A percentile compares a stretch with the other conserved stretches of the same genome.
These are phyloP conservation scores for Pterois miles DNA, from an alignment of 2,797 vertebrate genomes.

Conservation along the genomic window DNA sequence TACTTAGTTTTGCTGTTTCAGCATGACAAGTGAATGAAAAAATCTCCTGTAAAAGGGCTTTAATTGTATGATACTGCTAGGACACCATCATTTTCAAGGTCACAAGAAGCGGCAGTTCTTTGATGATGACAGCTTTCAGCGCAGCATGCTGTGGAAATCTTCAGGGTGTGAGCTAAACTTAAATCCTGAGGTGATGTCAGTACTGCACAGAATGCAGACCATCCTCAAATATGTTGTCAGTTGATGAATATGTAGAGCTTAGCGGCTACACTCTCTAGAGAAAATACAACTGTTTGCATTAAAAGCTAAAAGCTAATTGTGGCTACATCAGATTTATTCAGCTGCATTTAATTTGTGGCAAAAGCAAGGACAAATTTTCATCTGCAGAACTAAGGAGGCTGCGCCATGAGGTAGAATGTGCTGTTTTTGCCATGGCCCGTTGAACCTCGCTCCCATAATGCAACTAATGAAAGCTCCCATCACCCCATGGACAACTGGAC, in stretches of 20 bases:
- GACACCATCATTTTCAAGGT: conserved; percentile 22
- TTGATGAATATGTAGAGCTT: neutral
- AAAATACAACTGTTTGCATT: conserved; percentile 13
- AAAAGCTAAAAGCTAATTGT: conserved; percentile 10
- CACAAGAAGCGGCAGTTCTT: conserved; percentile 20
- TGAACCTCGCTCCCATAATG: conserved; percentile 61
- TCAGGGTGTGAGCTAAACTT: conserved; percentile 4
- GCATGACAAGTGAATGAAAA: neutral
- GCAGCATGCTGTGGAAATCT: conserved; percentile 14
- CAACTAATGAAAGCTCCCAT: conserved; percentile 62
- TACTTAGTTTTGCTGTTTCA: neutral
- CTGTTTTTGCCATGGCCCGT: conserved; percentile 52
- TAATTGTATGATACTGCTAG: conserved; percentile 4
- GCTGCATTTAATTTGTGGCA: conserved; percentile 32
- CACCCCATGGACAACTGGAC: conserved; percentile 37
- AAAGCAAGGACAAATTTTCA: conserved; percentile 19
- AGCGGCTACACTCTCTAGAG: neutral
- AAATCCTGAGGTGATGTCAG: conserved; percentile 12
- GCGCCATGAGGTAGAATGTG: conserved; percentile 39
- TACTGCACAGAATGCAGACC: neutral
- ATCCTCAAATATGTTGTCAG: conserved; percentile 2
- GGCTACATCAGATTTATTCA: conserved; percentile 21
- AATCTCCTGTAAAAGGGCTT: neutral
- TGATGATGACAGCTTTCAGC: conserved; percentile 24
- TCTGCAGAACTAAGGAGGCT: conserved; percentile 1